Percentiles rank a stretch among this genome's conserved stretches.
Conservation (phyloP, 2,113 vertebrate species). For the Corythornis madagascariensis region DNA sequence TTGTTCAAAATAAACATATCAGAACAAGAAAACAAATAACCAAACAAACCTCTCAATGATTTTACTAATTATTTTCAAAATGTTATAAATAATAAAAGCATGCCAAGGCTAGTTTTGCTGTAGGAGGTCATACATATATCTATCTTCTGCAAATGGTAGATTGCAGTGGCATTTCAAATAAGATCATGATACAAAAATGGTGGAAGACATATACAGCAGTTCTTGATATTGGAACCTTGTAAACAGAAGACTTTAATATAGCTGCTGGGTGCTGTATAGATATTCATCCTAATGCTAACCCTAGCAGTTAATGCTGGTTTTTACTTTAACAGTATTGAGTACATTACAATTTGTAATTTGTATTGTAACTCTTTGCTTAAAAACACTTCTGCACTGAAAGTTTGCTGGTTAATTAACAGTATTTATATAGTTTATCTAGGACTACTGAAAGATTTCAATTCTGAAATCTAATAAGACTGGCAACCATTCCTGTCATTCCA, state of each 20-base stretch:
- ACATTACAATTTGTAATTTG: not conserved
- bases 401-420: not conserved
- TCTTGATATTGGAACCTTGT: not conserved
- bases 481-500: not conserved
- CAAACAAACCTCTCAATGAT: not conserved
- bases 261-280: not conserved
- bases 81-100: not conserved
- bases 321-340: not conserved
- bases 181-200: not conserved
- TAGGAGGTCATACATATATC: not conserved
- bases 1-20: not conserved
- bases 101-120: not conserved
- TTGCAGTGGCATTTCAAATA: not conserved
- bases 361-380: not conserved
- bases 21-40: not conserved
- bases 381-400: not conserved
- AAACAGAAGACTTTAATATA: not conserved
- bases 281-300: not conserved
- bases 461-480: not conserved
- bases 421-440: not conserved
- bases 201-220: not conserved
- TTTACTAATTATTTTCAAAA: not conserved
- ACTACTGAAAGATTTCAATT: not conserved
- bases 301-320: not conserved
- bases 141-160: not conserved